These are phyloP conservation scores for Crotalus tigris DNA, from an alignment of 2,113 vertebrate species.

Conservation along the genomic window DNA sequence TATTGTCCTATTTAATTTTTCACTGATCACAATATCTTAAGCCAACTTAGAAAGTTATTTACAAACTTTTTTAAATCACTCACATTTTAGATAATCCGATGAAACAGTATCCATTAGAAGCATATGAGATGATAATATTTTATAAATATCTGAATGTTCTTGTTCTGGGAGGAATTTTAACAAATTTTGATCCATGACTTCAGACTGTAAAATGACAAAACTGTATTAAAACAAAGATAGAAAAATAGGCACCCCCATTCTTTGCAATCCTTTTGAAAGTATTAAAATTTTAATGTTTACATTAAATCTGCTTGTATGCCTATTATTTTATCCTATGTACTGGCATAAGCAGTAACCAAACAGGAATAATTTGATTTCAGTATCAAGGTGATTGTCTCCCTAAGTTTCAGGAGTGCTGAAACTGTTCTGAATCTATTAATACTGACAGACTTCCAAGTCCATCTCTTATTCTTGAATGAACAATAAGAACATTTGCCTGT, in stretches of 20 bases:
- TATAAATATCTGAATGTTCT: conserved; percentile 81
- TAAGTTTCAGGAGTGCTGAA: not conserved
- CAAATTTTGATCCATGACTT: conserved; percentile 82
- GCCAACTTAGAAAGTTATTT: not conserved
- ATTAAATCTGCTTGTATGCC: not conserved
- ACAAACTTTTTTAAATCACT: conserved; percentile 46
- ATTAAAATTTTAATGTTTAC: not conserved
- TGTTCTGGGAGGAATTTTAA: conserved; percentile 83
- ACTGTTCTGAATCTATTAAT: not conserved
- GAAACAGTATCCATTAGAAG: conserved; percentile 71
- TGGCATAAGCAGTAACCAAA: not conserved
- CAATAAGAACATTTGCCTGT: not conserved
- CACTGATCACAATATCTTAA: not conserved
- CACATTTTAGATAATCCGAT: conserved; percentile 76
- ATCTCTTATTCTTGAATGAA: not conserved
- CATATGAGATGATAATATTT: conserved; percentile 78
- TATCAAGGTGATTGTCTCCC: not conserved
- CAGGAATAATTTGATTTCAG: not conserved
- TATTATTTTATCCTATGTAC: not conserved
- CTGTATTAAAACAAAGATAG: conserved; percentile 9
- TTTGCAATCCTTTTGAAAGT: too few species aligned
- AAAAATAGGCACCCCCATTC: not conserved
- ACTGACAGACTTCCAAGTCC: not conserved
- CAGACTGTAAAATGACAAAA: conserved; percentile 72
- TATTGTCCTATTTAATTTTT: conserved; percentile 9